These are phyloP conservation scores for Taenaris catops DNA, from an alignment of 2,888 invertebrate species.

Conservation along the genomic window DNA sequence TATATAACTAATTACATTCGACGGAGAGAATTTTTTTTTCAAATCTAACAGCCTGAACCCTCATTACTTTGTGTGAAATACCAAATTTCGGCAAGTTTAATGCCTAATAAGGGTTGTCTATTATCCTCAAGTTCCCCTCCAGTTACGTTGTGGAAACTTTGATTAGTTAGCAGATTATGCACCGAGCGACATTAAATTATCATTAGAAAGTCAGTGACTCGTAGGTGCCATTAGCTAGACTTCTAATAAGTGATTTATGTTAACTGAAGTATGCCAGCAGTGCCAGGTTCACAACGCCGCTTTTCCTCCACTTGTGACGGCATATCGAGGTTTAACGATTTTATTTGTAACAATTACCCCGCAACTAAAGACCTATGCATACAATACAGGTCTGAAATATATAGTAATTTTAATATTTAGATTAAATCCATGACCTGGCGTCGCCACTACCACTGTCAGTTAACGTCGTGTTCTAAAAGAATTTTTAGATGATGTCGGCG, in stretches of 20 bases:
- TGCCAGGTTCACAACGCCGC: slow-evolving; percentile 43
- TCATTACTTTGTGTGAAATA: slow-evolving; percentile 3
- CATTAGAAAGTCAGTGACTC: slow-evolving; percentile 58
- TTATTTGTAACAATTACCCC: not conserved
- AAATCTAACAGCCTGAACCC: too few species aligned
- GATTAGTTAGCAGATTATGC: slow-evolving; percentile 62
- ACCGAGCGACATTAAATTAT: slow-evolving; percentile 62
- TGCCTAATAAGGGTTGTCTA: slow-evolving; percentile 18
- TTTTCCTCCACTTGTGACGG: slow-evolving; percentile 38
- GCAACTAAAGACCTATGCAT: too few species aligned
- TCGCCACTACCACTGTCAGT: too few species aligned
- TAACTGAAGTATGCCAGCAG: slow-evolving; percentile 53
- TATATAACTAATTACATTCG: too few species aligned
- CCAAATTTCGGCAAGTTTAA: slow-evolving; percentile 14
- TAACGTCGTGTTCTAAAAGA: too few species aligned
- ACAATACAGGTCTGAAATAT: too few species aligned
- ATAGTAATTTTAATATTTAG: too few species aligned
- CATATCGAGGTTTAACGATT: not conserved
- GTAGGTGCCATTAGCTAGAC: slow-evolving; percentile 54
- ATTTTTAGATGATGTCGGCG: too few species aligned
- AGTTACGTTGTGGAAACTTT: slow-evolving; percentile 53
- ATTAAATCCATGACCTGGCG: too few species aligned
- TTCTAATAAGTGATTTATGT: slow-evolving; percentile 63
- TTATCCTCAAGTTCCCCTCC: slow-evolving; percentile 14
- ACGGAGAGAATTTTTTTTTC: too few species aligned